Evolutionary conservation across 2,888 invertebrate genomes (phyloP), one percentile per base, ranked within the genome.

Genomic region (Pyrrhosoma nymphula): DNA sequence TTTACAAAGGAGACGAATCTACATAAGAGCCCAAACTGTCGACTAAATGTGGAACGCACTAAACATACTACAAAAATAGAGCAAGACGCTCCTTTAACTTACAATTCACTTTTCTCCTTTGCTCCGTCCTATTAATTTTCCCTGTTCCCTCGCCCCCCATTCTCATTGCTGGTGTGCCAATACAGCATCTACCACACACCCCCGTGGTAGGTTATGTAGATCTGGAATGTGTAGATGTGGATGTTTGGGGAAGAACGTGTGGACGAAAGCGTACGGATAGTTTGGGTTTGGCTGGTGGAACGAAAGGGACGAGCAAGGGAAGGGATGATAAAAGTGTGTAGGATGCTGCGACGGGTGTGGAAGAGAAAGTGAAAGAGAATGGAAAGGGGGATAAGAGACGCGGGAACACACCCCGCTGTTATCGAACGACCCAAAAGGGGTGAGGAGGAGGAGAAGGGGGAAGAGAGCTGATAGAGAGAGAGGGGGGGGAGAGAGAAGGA

Each of bases 331-430:
- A 69, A 69, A n/a, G 20, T 8, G 69, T 20, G 69, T n/a, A n/a
- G 69, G 69, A 69, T 20, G 20, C 16, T 60, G 20, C 18, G 60
- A 20, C 60, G 20, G 60, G 60, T 8, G 47, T 47, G 47, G 47
- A 47, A 60, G 60, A 20, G 60, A 26, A 26, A 26, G 23, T 14
- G 63, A 23, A 63, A 30, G 16, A 75, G 30, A 35, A 16, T 0
- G 30, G 82, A 35, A 12, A 82, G 69, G 47, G 18, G 47, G 69
- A 20, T 18, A 47, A 69, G n/a, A n/a, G 75, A 47, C n/a, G 91
- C 39, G 93, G 93, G 93, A 93, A 47, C 63, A 63, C 35, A 35
- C 91, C 39, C 69, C 55, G 75, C 47, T 55, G 93, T 75, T 93
- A 93, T 93, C 69, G 93, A 93, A 93, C 93, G 93, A 75, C 47